phyloP scores from a whole-genome alignment of 2,888 invertebrate species.

The Pterostichus niger region DNA sequence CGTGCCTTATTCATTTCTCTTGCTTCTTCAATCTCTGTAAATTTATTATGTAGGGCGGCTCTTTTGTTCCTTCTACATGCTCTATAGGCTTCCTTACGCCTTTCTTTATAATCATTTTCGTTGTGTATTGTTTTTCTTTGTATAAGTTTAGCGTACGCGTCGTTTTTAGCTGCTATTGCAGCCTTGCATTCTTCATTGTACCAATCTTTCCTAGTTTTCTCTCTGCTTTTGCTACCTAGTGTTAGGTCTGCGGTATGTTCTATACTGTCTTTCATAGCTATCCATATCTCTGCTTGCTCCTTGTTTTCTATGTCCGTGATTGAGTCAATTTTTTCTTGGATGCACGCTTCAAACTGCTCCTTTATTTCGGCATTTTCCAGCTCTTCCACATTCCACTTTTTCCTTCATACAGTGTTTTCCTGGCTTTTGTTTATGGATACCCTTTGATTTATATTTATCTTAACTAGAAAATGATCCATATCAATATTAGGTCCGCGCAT shows the following conservation, averaged over 20 bases:
- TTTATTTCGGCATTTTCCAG: conserved; percentile 10
- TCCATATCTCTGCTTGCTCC: not conserved
- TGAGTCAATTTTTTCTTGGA: not conserved
- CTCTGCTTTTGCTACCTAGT: conserved; percentile 2
- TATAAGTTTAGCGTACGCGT: conserved; percentile 1
- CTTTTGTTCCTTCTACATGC: not conserved
- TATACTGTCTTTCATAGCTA: not conserved
- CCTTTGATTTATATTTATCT: not conserved
- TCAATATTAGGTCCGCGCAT: conserved; percentile 3
- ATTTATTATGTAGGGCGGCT: conserved; percentile 9
- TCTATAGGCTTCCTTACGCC: conserved; percentile 2
- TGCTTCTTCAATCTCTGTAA: conserved; percentile 5
- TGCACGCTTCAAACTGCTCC: not conserved
- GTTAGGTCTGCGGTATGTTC: conserved; percentile 7
- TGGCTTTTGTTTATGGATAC: conserved; percentile 7
- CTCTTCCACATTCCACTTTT: conserved; percentile 2
- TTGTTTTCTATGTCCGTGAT: conserved; percentile 6
- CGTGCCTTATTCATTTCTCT: conserved; percentile 15
- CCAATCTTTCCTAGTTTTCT: not conserved
- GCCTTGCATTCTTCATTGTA: conserved; percentile 8
- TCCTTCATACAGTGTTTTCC: not conserved
- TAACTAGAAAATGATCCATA: conserved; percentile 5
- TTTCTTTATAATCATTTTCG: not conserved
- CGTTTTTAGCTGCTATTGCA: not conserved
- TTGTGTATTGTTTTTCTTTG: not conserved